phyloP scores from a whole-genome alignment of 2,797 vertebrate genomes.

The Macrochelys suwanniensis region DNA sequence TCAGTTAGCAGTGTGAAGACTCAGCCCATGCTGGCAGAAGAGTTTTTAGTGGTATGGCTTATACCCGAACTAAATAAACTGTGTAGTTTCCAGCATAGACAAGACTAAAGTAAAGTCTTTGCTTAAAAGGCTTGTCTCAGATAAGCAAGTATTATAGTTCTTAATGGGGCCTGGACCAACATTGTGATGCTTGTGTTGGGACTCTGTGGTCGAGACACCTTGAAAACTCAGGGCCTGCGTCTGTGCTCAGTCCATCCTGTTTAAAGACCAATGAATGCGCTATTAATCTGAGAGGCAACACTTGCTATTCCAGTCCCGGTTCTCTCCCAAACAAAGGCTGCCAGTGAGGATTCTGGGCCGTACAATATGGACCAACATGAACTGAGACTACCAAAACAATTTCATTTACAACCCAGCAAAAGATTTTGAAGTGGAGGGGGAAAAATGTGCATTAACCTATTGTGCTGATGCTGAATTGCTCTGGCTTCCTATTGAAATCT shows the following conservation, averaged over 20 bases:
- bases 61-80: not conserved
- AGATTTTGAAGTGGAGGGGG: not conserved
- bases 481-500: not conserved
- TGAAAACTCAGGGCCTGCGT: conserved; percentile 11
- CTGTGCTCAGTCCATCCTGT: not conserved
- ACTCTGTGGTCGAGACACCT: not conserved
- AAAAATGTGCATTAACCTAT: not conserved
- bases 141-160: not conserved
- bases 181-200: conserved; percentile 3
- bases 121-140: not conserved
- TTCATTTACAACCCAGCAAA: not conserved
- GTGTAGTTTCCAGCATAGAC: not conserved
- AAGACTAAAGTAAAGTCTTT: not conserved
- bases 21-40: not conserved
- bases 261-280: not conserved
- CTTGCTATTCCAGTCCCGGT: not conserved
- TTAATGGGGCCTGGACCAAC: not conserved
- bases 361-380: not conserved
- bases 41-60: not conserved
- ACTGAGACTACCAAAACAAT: not conserved
- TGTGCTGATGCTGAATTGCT: not conserved
- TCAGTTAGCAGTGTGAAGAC: conserved; percentile 8
- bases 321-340: conserved; percentile 16
- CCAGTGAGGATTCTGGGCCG: not conserved
- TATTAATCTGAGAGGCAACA: not conserved